These are phyloP conservation scores for Columbina picui DNA, from an alignment of 2,113 vertebrate genomes.

Conservation along the genomic window DNA sequence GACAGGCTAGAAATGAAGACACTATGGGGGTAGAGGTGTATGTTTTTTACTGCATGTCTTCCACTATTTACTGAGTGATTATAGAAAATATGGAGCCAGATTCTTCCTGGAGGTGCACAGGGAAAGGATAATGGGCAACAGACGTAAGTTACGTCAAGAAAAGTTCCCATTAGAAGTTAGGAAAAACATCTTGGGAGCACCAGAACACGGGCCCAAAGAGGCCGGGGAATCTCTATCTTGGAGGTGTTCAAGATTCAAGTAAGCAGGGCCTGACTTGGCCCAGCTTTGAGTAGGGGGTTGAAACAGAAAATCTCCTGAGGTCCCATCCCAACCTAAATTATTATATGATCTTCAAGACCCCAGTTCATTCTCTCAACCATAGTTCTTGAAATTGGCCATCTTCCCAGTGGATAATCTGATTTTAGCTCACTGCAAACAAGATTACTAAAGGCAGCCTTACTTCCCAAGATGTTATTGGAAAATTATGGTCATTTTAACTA, in stretches of 20 bases:
- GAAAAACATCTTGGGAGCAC: neutral
- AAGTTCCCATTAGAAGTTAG: neutral
- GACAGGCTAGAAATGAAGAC: neutral
- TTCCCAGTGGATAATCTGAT: neutral
- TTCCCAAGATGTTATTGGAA: neutral
- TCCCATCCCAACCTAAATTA: neutral
- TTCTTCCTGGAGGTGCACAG: neutral
- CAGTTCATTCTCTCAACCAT: neutral
- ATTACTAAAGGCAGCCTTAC: neutral
- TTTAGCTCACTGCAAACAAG: neutral
- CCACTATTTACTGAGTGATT: neutral
- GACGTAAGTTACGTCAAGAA: neutral
- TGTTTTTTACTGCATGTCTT: neutral
- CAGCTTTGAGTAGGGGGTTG: neutral
- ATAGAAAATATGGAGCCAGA: neutral
- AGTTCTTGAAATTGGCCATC: neutral
- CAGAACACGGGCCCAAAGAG: neutral
- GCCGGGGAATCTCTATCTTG: neutral
- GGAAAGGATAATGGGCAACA: neutral
- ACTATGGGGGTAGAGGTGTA: neutral
- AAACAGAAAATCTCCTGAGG: neutral
- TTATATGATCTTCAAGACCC: neutral
- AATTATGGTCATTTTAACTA: neutral
- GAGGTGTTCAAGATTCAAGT: neutral
- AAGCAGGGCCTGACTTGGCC: neutral